Percentiles rank a stretch among this genome's conserved stretches.
Evolutionary conservation across 2,797 vertebrate genomes (phyloP).

Genomic region (Microchirus variegatus): DNA sequence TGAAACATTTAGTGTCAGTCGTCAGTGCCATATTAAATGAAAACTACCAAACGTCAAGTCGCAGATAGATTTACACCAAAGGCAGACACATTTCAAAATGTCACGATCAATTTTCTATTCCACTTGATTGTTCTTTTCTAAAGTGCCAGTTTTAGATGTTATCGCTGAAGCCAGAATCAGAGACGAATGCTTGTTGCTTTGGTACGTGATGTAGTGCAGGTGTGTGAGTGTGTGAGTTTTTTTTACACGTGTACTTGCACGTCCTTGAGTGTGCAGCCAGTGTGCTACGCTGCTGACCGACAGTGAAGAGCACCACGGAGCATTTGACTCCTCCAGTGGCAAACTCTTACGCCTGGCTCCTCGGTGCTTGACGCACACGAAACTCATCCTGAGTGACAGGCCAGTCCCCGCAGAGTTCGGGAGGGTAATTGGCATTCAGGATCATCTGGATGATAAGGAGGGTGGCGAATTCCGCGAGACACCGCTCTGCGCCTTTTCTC

Average conservation of each 20-base stretch:
- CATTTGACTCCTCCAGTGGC: slow-evolving; percentile 51
- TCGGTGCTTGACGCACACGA: slow-evolving; percentile 60
- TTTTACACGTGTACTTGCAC: neutral
- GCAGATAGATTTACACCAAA: too few species aligned
- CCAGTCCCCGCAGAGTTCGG: slow-evolving; percentile 71
- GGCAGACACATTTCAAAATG: too few species aligned
- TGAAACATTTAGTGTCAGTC: too few species aligned
- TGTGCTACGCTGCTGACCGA: slow-evolving; percentile 31
- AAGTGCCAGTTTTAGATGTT: slow-evolving; percentile 4
- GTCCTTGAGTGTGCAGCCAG: slow-evolving; percentile 8
- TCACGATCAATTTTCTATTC: too few species aligned
- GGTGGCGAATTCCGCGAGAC: slow-evolving; percentile 68
- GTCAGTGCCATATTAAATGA: too few species aligned
- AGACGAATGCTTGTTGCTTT: neutral
- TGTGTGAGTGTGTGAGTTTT: neutral
- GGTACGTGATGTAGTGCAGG: neutral
- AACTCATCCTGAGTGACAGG: slow-evolving; percentile 78
- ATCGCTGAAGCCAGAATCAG: slow-evolving; percentile 4
- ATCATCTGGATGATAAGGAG: slow-evolving; percentile 80
- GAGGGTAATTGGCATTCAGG: slow-evolving; percentile 84
- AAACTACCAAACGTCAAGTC: too few species aligned
- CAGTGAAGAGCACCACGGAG: slow-evolving; percentile 28
- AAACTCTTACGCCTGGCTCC: slow-evolving; percentile 51
- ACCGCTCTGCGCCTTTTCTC: slow-evolving; percentile 64
- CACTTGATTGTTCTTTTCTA: too few species aligned